phyloP scores from a whole-genome alignment of 2,113 vertebrate species.

The Leptodactylus fuscus region DNA sequence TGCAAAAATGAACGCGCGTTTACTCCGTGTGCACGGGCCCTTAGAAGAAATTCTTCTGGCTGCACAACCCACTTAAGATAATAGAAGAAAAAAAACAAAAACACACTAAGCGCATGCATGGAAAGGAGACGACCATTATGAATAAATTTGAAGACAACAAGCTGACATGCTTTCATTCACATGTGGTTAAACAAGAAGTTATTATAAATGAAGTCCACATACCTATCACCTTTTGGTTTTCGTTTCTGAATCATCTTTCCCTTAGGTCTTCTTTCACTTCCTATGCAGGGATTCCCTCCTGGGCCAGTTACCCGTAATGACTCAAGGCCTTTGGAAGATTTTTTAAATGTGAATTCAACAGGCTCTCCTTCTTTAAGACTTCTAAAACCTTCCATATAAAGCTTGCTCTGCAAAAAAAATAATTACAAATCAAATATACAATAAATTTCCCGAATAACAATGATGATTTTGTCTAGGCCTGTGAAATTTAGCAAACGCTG shows the following conservation, averaged over 20 bases:
- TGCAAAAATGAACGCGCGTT: too few species aligned
- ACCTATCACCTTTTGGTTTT: slow-evolving; percentile 99
- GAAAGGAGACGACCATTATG: too few species aligned
- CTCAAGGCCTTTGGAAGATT: slow-evolving; percentile 98
- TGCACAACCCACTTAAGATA: too few species aligned
- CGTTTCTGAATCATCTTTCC: slow-evolving; percentile 94
- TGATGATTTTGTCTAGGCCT: too few species aligned
- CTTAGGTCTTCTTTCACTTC: slow-evolving; percentile 98
- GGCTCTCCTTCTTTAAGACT: slow-evolving; percentile 98
- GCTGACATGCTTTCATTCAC: neutral
- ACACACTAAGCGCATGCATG: too few species aligned
- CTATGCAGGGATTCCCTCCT: slow-evolving; percentile 91
- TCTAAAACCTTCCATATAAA: slow-evolving; percentile 99
- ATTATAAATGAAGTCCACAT: slow-evolving; percentile 68
- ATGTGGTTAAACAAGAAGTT: neutral
- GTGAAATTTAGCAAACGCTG: too few species aligned
- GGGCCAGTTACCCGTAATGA: slow-evolving; percentile 97
- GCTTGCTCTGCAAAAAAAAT: slow-evolving; percentile 85
- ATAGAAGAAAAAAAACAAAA: too few species aligned
- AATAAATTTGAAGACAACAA: neutral
- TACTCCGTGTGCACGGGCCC: too few species aligned
- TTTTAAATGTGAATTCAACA: slow-evolving; percentile 99
- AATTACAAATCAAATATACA: too few species aligned
- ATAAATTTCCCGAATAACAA: too few species aligned
- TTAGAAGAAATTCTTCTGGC: too few species aligned